Evolutionary conservation across 1,140 invertebrate genomes (phyloP).

Genomic region (Temnothorax longispinosus): DNA sequence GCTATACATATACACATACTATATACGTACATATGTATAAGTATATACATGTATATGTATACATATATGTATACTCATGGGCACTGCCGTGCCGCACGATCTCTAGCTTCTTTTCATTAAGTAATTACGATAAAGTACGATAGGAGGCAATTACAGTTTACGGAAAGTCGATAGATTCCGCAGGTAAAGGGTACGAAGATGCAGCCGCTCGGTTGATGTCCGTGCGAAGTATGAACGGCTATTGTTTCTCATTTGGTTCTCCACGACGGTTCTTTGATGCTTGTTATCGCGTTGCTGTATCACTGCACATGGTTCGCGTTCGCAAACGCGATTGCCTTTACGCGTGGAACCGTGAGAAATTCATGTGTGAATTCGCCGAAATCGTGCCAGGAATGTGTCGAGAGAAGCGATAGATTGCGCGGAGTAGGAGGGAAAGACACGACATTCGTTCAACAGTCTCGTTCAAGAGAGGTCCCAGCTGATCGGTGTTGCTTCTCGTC

Average conservation of each 20-base stretch:
- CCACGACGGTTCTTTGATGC: slow-evolving; percentile 46
- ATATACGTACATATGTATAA: neutral
- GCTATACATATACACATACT: slow-evolving; percentile 29
- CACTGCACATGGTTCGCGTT: slow-evolving; percentile 21
- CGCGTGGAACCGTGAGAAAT: slow-evolving; percentile 27
- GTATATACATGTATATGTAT: neutral
- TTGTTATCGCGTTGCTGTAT: slow-evolving; percentile 7
- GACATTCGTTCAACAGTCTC: slow-evolving; percentile 34
- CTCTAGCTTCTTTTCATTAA: slow-evolving; percentile 70
- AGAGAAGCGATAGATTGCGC: slow-evolving; percentile 51
- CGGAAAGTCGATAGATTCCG: slow-evolving; percentile 74
- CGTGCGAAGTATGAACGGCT: slow-evolving; percentile 61
- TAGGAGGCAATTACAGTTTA: slow-evolving; percentile 74
- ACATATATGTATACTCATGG: neutral
- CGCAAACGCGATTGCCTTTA: neutral
- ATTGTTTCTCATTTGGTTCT: slow-evolving; percentile 26
- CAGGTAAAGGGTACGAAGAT: slow-evolving; percentile 57
- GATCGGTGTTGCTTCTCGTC: slow-evolving; percentile 4
- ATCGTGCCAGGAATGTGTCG: slow-evolving; percentile 58
- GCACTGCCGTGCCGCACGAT: slow-evolving; percentile 68
- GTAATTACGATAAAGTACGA: slow-evolving; percentile 71
- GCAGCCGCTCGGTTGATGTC: slow-evolving; percentile 60
- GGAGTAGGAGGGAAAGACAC: slow-evolving; percentile 44
- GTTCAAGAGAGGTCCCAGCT: slow-evolving; percentile 33
- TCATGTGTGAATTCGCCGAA: slow-evolving; percentile 34